Conservation (phyloP, 2,888 invertebrate genomes). For the Ceriagrion tenellum region DNA sequence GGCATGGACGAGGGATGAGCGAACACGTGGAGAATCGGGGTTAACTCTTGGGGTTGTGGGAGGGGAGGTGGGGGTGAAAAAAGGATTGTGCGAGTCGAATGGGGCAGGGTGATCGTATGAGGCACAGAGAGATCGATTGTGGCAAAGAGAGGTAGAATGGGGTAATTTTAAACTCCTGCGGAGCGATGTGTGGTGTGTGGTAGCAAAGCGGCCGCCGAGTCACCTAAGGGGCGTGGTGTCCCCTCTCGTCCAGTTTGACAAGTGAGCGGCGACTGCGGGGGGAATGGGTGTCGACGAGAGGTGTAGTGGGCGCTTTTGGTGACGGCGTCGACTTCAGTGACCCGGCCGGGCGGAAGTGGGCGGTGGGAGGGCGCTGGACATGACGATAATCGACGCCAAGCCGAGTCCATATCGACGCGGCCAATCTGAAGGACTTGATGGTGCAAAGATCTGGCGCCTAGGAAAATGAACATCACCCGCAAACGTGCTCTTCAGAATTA, state of each 20-base stretch:
- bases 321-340: neutral
- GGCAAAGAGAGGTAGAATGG: neutral
- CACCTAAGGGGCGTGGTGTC: neutral
- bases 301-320: neutral
- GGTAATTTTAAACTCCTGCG: too few relatives aligned
- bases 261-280: neutral
- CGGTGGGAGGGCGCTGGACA: neutral
- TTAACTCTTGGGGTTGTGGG: neutral
- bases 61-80: neutral
- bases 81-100: too few relatives aligned
- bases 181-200: neutral
- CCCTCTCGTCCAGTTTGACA: neutral
- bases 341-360: neutral
- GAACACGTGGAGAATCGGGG: too few relatives aligned
- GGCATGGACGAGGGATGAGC: conserved; percentile 15
- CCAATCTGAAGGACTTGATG: neutral
- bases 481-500: too few relatives aligned
- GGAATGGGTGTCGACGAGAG: neutral
- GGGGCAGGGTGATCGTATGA: too few relatives aligned
- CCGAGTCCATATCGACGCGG: neutral
- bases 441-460: neutral
- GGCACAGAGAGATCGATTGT: too few relatives aligned
- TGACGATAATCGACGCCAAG: neutral
- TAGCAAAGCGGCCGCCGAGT: neutral
- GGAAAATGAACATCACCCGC: too few relatives aligned